A percentile compares a stretch with the other conserved stretches of the same genome.
Evolutionary conservation across 37 sponge, comb jelly and placozoan species (phyloP).

Genomic region (Bolinopsis microptera): DNA sequence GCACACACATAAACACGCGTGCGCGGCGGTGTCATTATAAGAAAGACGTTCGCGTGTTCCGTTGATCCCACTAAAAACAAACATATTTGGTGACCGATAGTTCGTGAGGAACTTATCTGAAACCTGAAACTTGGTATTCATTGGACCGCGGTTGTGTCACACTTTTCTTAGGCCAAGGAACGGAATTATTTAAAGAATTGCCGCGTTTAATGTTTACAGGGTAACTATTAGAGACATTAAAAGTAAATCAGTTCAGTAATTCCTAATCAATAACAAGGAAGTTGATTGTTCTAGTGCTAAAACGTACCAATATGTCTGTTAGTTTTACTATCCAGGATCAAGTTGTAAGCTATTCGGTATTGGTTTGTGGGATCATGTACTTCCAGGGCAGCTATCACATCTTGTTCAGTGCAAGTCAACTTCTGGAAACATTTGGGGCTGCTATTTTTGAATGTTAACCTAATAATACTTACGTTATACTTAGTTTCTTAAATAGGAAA

Average conservation of each 20-base stretch:
- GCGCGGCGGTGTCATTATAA: background rate
- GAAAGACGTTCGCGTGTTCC: background rate
- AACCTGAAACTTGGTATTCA: background rate
- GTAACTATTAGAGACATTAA: no score
- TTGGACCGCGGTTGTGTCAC: no score
- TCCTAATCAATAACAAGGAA: no score
- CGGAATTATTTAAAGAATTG: no score
- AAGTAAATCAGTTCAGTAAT: no score
- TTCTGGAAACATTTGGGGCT: no score
- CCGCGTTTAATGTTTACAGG: no score
- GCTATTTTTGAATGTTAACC: no score
- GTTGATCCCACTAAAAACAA: background rate
- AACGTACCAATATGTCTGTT: constrained; percentile 26
- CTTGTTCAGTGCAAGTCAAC: constrained; percentile 20
- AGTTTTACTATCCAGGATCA: constrained; percentile 80
- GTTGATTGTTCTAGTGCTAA: background rate
- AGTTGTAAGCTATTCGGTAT: constrained; percentile 84
- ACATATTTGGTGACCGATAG: background rate
- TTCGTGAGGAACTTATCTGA: background rate
- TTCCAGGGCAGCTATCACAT: constrained; percentile 68
- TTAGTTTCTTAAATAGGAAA: no score
- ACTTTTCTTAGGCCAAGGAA: no score
- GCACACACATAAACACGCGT: background rate
- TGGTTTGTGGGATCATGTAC: constrained; percentile 73
- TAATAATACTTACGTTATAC: no score